Evolutionary conservation across 2,113 vertebrate species (phyloP), one percentile per base, ranked within the genome.

Genomic region (Myodes glareolus): DNA sequence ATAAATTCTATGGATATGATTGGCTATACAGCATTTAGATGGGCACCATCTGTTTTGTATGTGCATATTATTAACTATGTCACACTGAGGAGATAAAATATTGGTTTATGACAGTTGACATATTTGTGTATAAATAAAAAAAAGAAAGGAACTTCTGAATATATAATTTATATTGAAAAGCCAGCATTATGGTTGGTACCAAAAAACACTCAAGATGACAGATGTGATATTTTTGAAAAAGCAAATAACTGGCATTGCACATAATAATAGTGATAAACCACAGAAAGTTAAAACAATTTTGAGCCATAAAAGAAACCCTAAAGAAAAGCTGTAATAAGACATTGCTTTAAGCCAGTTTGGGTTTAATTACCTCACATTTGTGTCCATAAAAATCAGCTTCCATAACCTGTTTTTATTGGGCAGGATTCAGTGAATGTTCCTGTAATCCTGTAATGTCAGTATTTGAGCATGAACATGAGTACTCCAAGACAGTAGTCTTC

Each of bases 321-420:
- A 97, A 97, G 82, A 97, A 96, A 97, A 95, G 55, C 78, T 96
- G 88, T 92, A 98, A 10, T 88, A 97, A 97, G 85, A 97, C 67
- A 98, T 21, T 97, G 86, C 68, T 87, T 77, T 96, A 91, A 97
- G 67, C 89, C 87, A 97, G 68, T 95, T 94, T 96, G 95, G 94
- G 96, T 92, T 98, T 97, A 98, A 96, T 87, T 97, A 90, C 58
- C 76, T 97, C 91, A 95, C 67, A 97, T 97, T 98, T 94, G 78
- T 45, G 73, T 97, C 96, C 96, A 96, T 98, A 97, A 98, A 89
- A 98, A 97, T 80, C 88, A 93, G 95, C 95, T 98, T 97, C 97
- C 85, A 98, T 17, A 92, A 97, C 77, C 88, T 97, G 88, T 93
- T 98, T 98, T 97, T 96, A 97, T 73, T 98, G 97, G 97, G 90